Percentiles rank a stretch among this genome's conserved stretches.
phyloP scores from a whole-genome alignment of 1,140 invertebrate genomes.

The Hydropsyche tenuis region DNA sequence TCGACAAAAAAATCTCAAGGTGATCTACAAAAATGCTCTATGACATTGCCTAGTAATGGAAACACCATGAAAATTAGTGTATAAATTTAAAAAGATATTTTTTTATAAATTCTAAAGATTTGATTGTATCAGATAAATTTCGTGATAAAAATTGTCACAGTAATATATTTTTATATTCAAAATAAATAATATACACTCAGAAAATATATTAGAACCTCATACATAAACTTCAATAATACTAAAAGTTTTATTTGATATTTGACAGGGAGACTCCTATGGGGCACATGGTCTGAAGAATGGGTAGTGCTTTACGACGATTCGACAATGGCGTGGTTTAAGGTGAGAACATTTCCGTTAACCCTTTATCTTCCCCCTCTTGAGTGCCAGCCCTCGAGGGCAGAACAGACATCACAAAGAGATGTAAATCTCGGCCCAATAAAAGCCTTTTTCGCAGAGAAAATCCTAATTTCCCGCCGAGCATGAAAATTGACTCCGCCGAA shows the following conservation, averaged over 20 bases:
- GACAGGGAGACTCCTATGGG: conserved; percentile 75
- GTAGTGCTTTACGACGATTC: conserved; percentile 81
- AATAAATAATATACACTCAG: background rate
- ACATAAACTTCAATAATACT: too few species aligned
- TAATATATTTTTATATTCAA: background rate
- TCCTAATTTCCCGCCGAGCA: background rate
- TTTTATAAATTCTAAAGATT: too few species aligned
- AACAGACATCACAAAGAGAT: background rate
- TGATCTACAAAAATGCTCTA: too few species aligned
- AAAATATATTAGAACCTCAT: too few species aligned
- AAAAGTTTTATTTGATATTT: conserved; percentile 50
- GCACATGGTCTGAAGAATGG: conserved; percentile 81
- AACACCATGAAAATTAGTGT: too few species aligned
- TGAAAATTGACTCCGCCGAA: background rate
- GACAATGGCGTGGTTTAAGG: conserved; percentile 79
- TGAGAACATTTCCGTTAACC: conserved; percentile 50
- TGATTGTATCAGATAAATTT: too few species aligned
- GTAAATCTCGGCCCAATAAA: conserved; percentile 2
- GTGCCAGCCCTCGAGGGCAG: background rate
- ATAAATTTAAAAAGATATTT: too few species aligned
- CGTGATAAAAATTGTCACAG: too few species aligned
- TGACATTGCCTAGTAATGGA: too few species aligned
- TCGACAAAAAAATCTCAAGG: too few species aligned
- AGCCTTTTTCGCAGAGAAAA: background rate
- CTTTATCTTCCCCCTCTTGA: background rate